Base-by-base conservation (phyloP, 2,797 vertebrate genomes). In the Phoxinus dragarum region DNA sequence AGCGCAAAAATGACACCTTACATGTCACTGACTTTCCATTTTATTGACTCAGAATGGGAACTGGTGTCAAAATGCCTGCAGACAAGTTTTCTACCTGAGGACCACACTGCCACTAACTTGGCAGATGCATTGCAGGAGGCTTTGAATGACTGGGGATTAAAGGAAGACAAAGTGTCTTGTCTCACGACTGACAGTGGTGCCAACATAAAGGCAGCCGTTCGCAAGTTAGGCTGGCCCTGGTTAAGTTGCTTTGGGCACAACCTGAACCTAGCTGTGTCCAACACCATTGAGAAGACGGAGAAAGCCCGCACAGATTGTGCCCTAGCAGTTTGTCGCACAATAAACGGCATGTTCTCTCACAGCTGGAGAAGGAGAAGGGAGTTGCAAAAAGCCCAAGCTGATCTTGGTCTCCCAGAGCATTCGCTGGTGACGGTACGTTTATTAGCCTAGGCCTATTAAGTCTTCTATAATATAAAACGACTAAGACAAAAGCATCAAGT, bases 171-270 rank as follows among this genome's bases (percentile, higher is more conserved):
- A 16, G 9, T 81, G 17, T 73, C 69, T 61, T 81, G 84, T 61
- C 16, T 86, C 52, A 80, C 27, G 7, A 79, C 17, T 4, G 49
- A 59, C 47, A 84, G 49, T 40, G 74, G 10, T 27, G 16, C 17
- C 64, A 79, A 84, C 38, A 79, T 79, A 31, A 69, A 69, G 23
- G 61, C 4, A 3, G 75, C 66, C 36, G 12, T 59, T 47, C 5
- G 67, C 19, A 31, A 76, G 23, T 73, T 76, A 42, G 56, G 36
- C 54, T 74, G 54, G 71, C 72, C 52, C 38, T 77, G 83, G 71
- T 75, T 84, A 61, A 64, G 42, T 11, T 84, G 83, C 47, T 68
- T 84, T 56, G 74, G 74, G 31, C 83, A 69, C 61, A 84, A 84
- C 44, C 44, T 69, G 31, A 84, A 84, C 34, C 21, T 77, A 42